Percentiles rank a stretch among this genome's conserved stretches.
Evolutionary conservation across 2,113 vertebrate genomes (phyloP).

Genomic region (Chionodraco myersi): DNA sequence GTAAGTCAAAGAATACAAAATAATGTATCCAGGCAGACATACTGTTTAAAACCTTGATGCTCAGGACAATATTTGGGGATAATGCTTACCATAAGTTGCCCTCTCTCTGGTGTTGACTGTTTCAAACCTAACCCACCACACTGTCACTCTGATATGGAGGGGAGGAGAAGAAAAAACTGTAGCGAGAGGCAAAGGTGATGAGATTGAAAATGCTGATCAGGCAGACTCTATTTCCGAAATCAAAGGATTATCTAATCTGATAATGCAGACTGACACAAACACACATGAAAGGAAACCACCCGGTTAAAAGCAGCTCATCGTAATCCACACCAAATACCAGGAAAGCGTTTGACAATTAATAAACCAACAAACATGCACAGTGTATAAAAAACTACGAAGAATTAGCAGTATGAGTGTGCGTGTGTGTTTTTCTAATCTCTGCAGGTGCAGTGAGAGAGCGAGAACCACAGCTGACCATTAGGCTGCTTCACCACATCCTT

Average conservation of each 20-base stretch:
- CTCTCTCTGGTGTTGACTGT: conserved; percentile 19
- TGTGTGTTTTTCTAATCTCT: conserved; percentile 15
- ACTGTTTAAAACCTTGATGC: not conserved
- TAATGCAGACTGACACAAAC: conserved; percentile 61
- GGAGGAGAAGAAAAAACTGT: conserved; percentile 23
- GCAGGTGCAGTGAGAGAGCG: conserved; percentile 62
- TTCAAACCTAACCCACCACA: conserved; percentile 52
- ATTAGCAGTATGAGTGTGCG: not conserved
- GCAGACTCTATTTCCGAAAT: conserved; percentile 58
- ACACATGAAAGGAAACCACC: conserved; percentile 37
- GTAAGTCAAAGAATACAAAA: not conserved
- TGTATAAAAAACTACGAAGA: conserved; percentile 33
- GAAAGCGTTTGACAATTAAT: conserved; percentile 44
- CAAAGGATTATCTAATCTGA: conserved; percentile 71
- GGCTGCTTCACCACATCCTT: conserved; percentile 15
- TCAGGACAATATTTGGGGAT: not conserved
- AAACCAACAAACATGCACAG: conserved; percentile 8
- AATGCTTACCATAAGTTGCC: conserved; percentile 29
- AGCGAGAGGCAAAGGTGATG: conserved; percentile 32
- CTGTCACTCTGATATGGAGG: conserved; percentile 14
- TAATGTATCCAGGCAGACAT: not conserved
- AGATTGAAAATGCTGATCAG: conserved; percentile 64
- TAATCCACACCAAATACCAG: conserved; percentile 56
- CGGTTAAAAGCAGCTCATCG: conserved; percentile 55
- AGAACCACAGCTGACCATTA: conserved; percentile 51